Percentiles rank a stretch among this genome's conserved stretches.
Evolutionary conservation across 2,888 invertebrate species (phyloP).

Genomic region (Cephus pygmeus): DNA sequence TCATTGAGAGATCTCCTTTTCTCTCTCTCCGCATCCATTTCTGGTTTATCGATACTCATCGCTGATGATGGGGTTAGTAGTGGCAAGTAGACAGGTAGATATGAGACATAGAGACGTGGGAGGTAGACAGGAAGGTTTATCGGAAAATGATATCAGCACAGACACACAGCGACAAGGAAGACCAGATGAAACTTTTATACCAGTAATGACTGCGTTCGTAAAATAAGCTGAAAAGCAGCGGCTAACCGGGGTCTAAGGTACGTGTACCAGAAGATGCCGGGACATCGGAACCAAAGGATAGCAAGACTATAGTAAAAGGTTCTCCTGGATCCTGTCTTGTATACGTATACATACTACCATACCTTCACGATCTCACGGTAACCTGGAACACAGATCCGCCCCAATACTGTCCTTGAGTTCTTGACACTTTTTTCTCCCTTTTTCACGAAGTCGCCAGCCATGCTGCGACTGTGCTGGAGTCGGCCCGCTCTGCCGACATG

Average conservation of each 20-base stretch:
- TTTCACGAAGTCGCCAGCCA: slow-evolving; percentile 8
- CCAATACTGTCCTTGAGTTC: slow-evolving; percentile 25
- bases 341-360: not conserved
- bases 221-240: not conserved
- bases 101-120: not conserved
- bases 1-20: not conserved
- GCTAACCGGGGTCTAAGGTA: not conserved
- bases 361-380: not conserved
- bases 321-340: not conserved
- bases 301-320: not conserved
- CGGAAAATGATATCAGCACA: slow-evolving; percentile 45
- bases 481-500: slow-evolving; percentile 54
- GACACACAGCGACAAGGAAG: slow-evolving; percentile 17
- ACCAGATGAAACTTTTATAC: slow-evolving; percentile 33
- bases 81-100: not conserved
- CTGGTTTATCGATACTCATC: not conserved
- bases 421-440: slow-evolving; percentile 7
- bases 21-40: not conserved
- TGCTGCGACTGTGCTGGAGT: slow-evolving; percentile 39
- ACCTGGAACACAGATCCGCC: not conserved
- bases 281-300: not conserved
- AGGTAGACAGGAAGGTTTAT: slow-evolving; percentile 36
- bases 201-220: not conserved
- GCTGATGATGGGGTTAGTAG: not conserved
- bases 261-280: not conserved